Evolutionary conservation across 2,113 vertebrate species (phyloP), one percentile per base, ranked within the genome.

Genomic region (Aegithalos caudatus): DNA sequence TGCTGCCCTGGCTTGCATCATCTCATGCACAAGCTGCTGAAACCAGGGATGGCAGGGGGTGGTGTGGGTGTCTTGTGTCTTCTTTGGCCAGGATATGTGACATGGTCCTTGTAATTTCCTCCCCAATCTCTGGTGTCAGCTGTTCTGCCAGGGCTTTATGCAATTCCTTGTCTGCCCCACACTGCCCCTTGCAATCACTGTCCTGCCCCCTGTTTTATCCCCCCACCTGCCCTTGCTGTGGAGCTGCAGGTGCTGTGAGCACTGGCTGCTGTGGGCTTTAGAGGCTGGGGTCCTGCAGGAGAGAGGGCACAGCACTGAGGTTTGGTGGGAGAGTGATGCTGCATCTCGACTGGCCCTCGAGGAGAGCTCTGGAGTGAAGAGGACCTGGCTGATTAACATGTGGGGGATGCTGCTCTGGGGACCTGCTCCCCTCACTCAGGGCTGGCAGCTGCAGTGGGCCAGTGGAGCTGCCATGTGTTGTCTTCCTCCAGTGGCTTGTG

Each of bases 171-270:
- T 13, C 53, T 4, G 2, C 22, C 13, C 50, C 76, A 2, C 1
- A 1, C 51, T 53, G 40, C n/a, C 16, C 35, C 38, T 88, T 2
- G 10, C 61, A 70, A 29, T 56, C 3, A 1, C 44, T 61, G 27
- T 56, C 37, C 53, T 58, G 44, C 9, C 23, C 61, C 15, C 42
- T 45, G 14, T 56, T 81, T 51, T 1, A 5, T n/a, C 14, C 3
- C 5, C 7, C 10, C 1, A 0, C n/a, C 28, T 48, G 61, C 40
- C 33, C 58, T 76, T 70, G 76, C 16, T 0, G 0, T 70, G 0
- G 3, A 70, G 18, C 42, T 69, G 27, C 7, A 12, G 65, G 16
- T 56, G 33, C 31, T 72, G 37, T 53, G 54, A 73, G 42, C 19
- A 24, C 40, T 1, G 2, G 27, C 48, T 31, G 6, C 27, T 1